Evolutionary conservation across 1,140 invertebrate genomes (phyloP), one percentile per base, ranked within the genome.

Genomic region (Linepithema humile): DNA sequence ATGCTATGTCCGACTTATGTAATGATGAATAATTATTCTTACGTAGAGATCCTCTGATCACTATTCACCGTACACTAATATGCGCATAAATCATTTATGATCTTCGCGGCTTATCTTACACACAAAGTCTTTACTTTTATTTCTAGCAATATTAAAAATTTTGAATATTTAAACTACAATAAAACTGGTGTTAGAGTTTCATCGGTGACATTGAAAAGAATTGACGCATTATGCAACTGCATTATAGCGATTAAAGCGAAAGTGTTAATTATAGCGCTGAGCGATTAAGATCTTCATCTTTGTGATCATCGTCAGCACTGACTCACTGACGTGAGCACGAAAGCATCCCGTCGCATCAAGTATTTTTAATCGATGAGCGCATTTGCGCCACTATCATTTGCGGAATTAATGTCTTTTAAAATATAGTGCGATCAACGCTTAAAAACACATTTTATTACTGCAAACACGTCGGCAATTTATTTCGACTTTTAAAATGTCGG

Each of bases 11-110:
- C 57, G 38, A 67, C 48, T 86, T 86, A 43, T 74, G 55, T 73
- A 78, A 78, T 69, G 35, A 55, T 6, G 26, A 1, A 69, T 69
- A 78, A 78, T 78, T 69, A 23, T 78, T 78, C 35, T 78, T 78
- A 53, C 48, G 17, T 53, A 32, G 32, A 35, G 32, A 35, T 53
- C 5, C 29, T 12, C 29, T 12, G 40, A 62, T 32, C 7, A 32
- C 7, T 65, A 77, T 65, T 65, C 29, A 29, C 15, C 20, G 62
- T 67, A 78, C 53, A 48, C 26, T 75, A 15, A 67, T 40, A 78
- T 10, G 23, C 7, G 5, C 1, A 40, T 55, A 48, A 78, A 69
- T 78, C 35, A 55, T 78, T 69, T 29, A 69, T 0, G 17, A 78
- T 43, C 3, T 35, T 77, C 60, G 43, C 29, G 6, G 26, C 12